These are phyloP conservation scores for Mycalesis mineus DNA, from an alignment of 2,888 invertebrate species.

Conservation along the genomic window DNA sequence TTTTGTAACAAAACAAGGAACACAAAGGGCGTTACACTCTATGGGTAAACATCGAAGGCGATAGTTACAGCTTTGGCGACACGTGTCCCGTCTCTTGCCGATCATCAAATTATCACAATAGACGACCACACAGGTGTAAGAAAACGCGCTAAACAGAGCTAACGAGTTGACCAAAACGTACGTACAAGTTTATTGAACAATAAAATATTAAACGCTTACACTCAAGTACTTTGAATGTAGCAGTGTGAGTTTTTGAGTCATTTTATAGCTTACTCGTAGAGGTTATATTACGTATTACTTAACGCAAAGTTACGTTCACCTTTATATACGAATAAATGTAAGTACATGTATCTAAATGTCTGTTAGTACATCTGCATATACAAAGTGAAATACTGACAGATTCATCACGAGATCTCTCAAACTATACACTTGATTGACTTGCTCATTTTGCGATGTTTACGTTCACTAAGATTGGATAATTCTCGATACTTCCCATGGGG, in stretches of 20 bases:
- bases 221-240: not conserved
- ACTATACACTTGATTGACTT: too few species aligned
- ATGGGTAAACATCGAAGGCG: slow-evolving; percentile 56
- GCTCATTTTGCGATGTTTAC: too few species aligned
- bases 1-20: slow-evolving; percentile 78
- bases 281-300: not conserved
- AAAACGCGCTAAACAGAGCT: slow-evolving; percentile 35
- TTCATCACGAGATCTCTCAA: too few species aligned
- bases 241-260: not conserved
- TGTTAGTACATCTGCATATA: too few species aligned
- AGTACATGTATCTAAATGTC: not conserved
- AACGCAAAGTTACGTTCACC: not conserved
- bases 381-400: too few species aligned
- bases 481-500: too few species aligned
- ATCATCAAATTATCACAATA: slow-evolving; percentile 67
- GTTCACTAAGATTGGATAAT: too few species aligned
- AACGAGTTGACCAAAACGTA: slow-evolving; percentile 26
- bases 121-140: slow-evolving; percentile 31
- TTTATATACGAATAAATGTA: not conserved
- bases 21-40: slow-evolving; percentile 76
- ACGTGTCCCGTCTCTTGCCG: slow-evolving; percentile 46
- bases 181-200: slow-evolving; percentile 16
- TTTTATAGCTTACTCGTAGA: not conserved
- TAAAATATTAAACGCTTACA: slow-evolving; percentile 1
- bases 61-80: slow-evolving; percentile 42